phyloP scores from a whole-genome alignment of 2,888 invertebrate species.

The Myathropa florea region DNA sequence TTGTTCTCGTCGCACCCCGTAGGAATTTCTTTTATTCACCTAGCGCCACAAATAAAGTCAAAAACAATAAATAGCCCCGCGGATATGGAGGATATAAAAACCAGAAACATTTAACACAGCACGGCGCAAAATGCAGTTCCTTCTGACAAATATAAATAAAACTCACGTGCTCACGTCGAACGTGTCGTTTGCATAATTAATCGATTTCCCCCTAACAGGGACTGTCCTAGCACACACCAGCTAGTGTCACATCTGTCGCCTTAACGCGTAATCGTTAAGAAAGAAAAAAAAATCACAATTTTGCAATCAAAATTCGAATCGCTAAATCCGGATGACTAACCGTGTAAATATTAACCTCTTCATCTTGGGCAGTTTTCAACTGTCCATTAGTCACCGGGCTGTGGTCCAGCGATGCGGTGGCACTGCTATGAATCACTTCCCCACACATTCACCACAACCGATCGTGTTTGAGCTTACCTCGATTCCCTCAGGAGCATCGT shows the following conservation, averaged over 20 bases:
- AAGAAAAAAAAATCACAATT: neutral
- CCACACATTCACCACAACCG: neutral
- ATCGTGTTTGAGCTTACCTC: conserved; percentile 77
- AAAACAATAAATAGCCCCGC: conserved; percentile 6
- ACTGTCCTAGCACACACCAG: neutral
- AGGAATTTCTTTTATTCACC: neutral
- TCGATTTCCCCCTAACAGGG: conserved; percentile 17
- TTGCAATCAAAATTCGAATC: neutral
- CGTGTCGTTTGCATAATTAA: conserved; percentile 57
- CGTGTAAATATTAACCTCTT: neutral
- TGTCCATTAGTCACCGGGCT: conserved; percentile 25
- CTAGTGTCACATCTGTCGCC: conserved; percentile 32
- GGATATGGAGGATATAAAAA: conserved; percentile 29
- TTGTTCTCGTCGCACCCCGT: neutral
- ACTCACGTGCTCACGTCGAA: conserved; percentile 27
- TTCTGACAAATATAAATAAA: conserved; percentile 15
- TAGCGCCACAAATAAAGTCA: conserved; percentile 3
- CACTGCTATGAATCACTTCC: conserved; percentile 17
- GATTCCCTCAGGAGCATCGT: conserved; percentile 76
- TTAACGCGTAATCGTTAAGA: neutral
- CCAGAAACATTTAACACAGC: conserved; percentile 25
- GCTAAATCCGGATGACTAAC: conserved; percentile 34
- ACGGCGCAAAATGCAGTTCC: conserved; percentile 18
- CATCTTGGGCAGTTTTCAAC: neutral
- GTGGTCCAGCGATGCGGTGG: neutral